Conservation (phyloP, 2,113 vertebrate genomes). For the Machaerirhynchus nigripectus region DNA sequence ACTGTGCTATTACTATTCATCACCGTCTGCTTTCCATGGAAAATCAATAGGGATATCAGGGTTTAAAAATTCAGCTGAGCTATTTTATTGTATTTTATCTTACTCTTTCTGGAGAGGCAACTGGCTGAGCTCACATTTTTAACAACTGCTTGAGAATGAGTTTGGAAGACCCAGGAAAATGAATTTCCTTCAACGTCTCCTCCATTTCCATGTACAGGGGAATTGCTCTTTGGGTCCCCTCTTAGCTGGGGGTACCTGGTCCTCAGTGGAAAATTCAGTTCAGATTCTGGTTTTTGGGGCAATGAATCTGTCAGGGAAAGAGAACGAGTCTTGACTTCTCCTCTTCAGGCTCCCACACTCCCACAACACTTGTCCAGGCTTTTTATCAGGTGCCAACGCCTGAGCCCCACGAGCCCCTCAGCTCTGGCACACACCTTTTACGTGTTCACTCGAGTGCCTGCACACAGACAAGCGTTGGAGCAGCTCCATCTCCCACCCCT, state of each 20-base stretch:
- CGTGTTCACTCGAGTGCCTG: not conserved
- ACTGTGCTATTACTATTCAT: not conserved
- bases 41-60: not conserved
- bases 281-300: not conserved
- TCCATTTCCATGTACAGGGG: accelerated
- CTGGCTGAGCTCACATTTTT: not conserved
- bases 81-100: not conserved
- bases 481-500: not conserved
- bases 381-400: conserved; percentile 31
- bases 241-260: not conserved
- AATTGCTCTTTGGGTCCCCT: not conserved
- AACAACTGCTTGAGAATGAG: not conserved
- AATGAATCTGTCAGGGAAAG: not conserved
- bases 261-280: not conserved
- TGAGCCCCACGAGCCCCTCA: not conserved
- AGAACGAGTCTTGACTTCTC: not conserved
- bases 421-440: not conserved
- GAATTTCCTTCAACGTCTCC: not conserved
- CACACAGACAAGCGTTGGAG: not conserved
- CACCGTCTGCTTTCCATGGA: not conserved
- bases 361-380: not conserved
- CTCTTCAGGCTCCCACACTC: not conserved
- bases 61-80: not conserved
- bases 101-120: not conserved
- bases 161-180: not conserved